Evolutionary conservation across 2,888 invertebrate species (phyloP), one percentile per base, ranked within the genome.

Genomic region (Pelosia muscerda): DNA sequence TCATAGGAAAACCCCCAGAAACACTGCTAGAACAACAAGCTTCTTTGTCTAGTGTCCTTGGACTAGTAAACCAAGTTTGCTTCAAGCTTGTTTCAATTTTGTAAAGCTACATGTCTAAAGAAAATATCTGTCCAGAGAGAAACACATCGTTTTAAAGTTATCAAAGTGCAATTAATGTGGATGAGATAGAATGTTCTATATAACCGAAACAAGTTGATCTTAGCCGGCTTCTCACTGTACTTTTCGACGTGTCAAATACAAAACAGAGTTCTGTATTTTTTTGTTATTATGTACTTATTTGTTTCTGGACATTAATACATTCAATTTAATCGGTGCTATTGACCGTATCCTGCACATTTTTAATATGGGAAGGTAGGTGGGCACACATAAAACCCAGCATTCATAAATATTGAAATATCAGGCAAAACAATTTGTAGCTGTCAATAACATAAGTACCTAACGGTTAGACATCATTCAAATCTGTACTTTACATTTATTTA

Each of bases 401-500:
- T 26, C 60, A 63, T 63, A 64, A 63, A 54, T 68, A 74, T 74
- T 66, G 42, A 69, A 76, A 76, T 70, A 71, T 77, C 69, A 78
- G 64, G 62, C 38, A 59, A 54, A 72, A 65, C 67, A 57, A 71
- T 71, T 67, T 65, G 68, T 69, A 64, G 28, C 55, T 61, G 76
- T 78, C 70, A 71, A 42, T 28, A 54, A 63, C 42, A 55, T 58
- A 63, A 74, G n/a, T n/a, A n/a, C n/a, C 49, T 63, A 60, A 71
- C 63, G 57, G 25, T 63, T 38, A 59, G 58, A 61, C 25, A 60
- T 60, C 54, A 61, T 57, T 26, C 49, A n/a, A 55, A 56, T 56
- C 19, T 67, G 72, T 55, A 74, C 66, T 81, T 72, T 69, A 76
- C 64, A 81, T 78, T 72, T 67, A 73, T 79, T 60, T 69, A 76